These are phyloP conservation scores for Monopis laevigella DNA, from an alignment of 2,888 invertebrate genomes.

Conservation along the genomic window DNA sequence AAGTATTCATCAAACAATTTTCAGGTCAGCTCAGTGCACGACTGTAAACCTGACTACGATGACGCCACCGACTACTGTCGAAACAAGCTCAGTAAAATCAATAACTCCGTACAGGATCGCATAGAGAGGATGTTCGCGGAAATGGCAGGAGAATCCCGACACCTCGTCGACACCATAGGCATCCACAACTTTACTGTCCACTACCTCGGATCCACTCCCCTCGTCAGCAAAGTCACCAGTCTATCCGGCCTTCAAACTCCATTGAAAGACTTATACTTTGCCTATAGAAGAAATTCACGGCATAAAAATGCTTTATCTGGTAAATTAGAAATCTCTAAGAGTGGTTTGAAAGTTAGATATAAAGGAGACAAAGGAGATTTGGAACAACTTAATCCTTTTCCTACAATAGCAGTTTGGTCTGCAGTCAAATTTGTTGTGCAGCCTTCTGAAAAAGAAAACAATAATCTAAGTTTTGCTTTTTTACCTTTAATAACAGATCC, in stretches of 20 bases:
- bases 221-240: slow-evolving; percentile 83
- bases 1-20: no score
- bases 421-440: slow-evolving; percentile 86
- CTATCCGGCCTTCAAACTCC: slow-evolving; percentile 85
- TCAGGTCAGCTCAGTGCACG: slow-evolving; percentile 43
- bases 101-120: slow-evolving; percentile 83
- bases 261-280: slow-evolving; percentile 76
- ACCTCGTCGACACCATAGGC: slow-evolving; percentile 60
- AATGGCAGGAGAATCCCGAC: slow-evolving; percentile 67
- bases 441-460: slow-evolving; percentile 62
- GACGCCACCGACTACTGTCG: slow-evolving; percentile 52
- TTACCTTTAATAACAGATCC: slow-evolving; percentile 86
- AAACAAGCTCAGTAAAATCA: slow-evolving; percentile 43
- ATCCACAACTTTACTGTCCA: slow-evolving; percentile 76
- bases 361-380: slow-evolving; percentile 70
- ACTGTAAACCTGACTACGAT: slow-evolving; percentile 35
- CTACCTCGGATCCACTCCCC: slow-evolving; percentile 82
- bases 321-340: slow-evolving; percentile 72
- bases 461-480: slow-evolving; percentile 75
- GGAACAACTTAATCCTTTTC: slow-evolving; percentile 81
- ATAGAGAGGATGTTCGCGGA: slow-evolving; percentile 88
- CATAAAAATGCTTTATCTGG: slow-evolving; percentile 65
- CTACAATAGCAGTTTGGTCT: slow-evolving; percentile 93
- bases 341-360: slow-evolving; percentile 78
- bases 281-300: slow-evolving; percentile 64